A percentile compares a stretch with the other conserved stretches of the same genome.
These are phyloP conservation scores for Hippotragus niger DNA, from an alignment of 2,113 vertebrate species.

Conservation along the genomic window DNA sequence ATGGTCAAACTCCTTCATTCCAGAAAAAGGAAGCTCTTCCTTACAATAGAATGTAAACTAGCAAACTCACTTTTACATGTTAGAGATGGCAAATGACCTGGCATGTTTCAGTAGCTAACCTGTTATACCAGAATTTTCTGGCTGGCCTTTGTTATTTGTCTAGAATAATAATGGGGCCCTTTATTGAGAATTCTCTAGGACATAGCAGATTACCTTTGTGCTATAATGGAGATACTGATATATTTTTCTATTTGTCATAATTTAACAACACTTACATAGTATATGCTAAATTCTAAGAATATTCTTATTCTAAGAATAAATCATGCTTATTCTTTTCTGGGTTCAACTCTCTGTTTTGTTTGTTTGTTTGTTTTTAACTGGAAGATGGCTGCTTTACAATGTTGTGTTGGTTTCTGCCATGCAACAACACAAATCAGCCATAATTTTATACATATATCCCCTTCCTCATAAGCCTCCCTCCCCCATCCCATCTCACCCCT, in stretches of 20 bases:
- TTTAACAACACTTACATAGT: background rate
- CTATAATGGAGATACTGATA: background rate
- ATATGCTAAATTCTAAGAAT: background rate
- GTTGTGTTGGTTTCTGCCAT: background rate
- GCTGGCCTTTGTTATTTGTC: background rate
- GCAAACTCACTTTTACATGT: conserved; percentile 21
- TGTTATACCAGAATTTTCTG: background rate
- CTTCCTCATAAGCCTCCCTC: background rate
- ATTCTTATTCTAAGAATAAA: too few species aligned
- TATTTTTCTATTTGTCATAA: background rate
- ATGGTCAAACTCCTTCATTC: background rate
- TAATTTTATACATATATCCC: background rate
- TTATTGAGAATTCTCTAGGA: background rate
- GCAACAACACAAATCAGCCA: background rate
- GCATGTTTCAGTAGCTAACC: background rate
- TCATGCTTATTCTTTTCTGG: background rate
- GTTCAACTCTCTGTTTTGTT: background rate
- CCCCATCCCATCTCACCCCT: background rate
- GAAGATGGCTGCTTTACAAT: background rate
- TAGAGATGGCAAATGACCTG: background rate
- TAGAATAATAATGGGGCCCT: background rate
- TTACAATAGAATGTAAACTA: background rate
- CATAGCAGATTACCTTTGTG: background rate
- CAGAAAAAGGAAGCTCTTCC: background rate
- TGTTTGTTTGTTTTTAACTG: background rate